These are phyloP conservation scores for Isotomurus palustris DNA, from an alignment of 2,888 invertebrate genomes.

Conservation along the genomic window DNA sequence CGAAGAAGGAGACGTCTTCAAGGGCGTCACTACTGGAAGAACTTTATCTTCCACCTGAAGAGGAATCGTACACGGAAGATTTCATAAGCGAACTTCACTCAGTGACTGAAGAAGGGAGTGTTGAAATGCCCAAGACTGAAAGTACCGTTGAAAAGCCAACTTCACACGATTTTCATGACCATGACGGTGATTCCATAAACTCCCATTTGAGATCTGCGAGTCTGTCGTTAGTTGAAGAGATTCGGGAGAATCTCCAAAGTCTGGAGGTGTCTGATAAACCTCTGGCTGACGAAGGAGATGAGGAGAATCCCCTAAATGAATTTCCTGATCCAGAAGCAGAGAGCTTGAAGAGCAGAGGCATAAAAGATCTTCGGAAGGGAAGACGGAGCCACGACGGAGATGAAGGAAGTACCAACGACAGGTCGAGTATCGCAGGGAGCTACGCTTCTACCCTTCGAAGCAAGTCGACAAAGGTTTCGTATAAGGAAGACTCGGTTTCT, in stretches of 20 bases:
- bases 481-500: too few relatives aligned
- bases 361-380: too few relatives aligned
- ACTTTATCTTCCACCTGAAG: slow-evolving; percentile 1
- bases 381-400: too few relatives aligned
- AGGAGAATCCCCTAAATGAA: not conserved
- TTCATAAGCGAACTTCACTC: slow-evolving; percentile 16
- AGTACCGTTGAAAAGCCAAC: not conserved
- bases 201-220: slow-evolving; percentile 19
- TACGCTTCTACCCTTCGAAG: too few relatives aligned
- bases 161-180: not conserved
- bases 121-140: slow-evolving; percentile 6
- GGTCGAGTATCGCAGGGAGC: too few relatives aligned
- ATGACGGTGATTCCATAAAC: too few relatives aligned
- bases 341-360: too few relatives aligned
- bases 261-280: slow-evolving; percentile 3
- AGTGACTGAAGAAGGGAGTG: not conserved
- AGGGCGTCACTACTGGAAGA: not conserved
- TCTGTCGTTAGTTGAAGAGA: slow-evolving; percentile 19
- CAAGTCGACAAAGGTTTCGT: too few relatives aligned
- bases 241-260: slow-evolving; percentile 21
- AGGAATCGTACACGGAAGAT: slow-evolving; percentile 24
- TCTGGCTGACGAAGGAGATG: not conserved
- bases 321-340: not conserved
- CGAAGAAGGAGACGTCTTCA: not conserved
- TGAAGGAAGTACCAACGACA: too few relatives aligned